Evolutionary conservation across 2,888 invertebrate genomes (phyloP).

Genomic region (Exocentrus adspersus): DNA sequence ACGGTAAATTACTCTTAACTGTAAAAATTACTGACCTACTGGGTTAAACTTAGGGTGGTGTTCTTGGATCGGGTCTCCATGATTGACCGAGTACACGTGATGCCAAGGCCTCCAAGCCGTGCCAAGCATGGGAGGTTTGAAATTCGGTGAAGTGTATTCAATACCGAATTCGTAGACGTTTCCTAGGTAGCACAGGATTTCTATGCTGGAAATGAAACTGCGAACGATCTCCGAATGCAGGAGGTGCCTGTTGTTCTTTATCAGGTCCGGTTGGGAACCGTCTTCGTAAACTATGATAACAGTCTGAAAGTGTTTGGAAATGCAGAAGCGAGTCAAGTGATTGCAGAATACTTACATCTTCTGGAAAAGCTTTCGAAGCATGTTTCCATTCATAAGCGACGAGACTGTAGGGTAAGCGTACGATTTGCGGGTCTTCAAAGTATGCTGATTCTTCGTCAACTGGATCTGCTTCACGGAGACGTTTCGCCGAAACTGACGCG

Average conservation of each 20-base stretch:
- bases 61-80: slow-evolving; percentile 48
- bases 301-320: slow-evolving; percentile 36
- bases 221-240: slow-evolving; percentile 61
- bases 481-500: too few species aligned
- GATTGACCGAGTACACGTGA: slow-evolving; percentile 63
- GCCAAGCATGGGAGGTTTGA: slow-evolving; percentile 52
- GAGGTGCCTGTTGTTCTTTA: slow-evolving; percentile 59
- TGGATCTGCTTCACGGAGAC: not conserved
- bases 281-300: slow-evolving; percentile 48
- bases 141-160: slow-evolving; percentile 54
- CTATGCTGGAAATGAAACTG: slow-evolving; percentile 59
- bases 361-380: slow-evolving; percentile 50
- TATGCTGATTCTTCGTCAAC: not conserved
- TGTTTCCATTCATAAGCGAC: slow-evolving; percentile 52
- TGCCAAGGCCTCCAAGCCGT: slow-evolving; percentile 63
- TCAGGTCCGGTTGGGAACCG: slow-evolving; percentile 55
- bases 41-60: slow-evolving; percentile 60
- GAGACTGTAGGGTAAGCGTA: slow-evolving; percentile 45
- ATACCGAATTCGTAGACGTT: slow-evolving; percentile 55
- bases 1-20: not conserved
- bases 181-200: slow-evolving; percentile 61
- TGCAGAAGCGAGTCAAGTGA: too few species aligned
- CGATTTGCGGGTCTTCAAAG: slow-evolving; percentile 45
- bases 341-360: slow-evolving; percentile 36
- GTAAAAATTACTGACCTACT: slow-evolving; percentile 42